phyloP scores from a whole-genome alignment of 2,888 invertebrate species.

The Xanthorhoe spadicearia region DNA sequence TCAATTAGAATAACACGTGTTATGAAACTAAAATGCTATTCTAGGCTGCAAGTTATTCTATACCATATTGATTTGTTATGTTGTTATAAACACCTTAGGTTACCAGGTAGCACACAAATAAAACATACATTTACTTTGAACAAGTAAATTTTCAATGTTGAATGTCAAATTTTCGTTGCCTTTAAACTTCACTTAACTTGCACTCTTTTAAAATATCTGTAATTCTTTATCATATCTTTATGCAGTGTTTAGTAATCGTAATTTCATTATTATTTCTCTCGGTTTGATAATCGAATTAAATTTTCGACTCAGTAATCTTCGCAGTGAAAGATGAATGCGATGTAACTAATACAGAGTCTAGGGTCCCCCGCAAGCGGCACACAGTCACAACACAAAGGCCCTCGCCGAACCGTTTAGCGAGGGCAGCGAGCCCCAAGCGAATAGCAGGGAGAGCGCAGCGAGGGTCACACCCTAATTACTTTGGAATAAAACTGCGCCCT shows the following conservation, averaged over 20 bases:
- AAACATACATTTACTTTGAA: no score
- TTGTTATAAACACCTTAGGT: no score
- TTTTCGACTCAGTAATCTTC: not conserved
- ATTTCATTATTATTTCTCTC: not conserved
- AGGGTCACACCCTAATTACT: conserved; percentile 74
- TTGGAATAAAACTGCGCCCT: conserved; percentile 70
- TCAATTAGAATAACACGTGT: not conserved
- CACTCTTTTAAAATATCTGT: no score
- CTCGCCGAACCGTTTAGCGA: conserved; percentile 37
- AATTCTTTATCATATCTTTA: no score
- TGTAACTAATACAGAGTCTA: not conserved
- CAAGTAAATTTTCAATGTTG: no score
- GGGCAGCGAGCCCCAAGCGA: conserved; percentile 24
- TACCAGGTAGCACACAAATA: no score
- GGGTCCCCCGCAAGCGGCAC: conserved; percentile 18
- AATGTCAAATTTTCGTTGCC: no score
- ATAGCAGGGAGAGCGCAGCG: conserved; percentile 20
- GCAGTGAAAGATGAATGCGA: not conserved
- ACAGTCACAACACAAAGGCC: conserved; percentile 35
- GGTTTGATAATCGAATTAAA: no score
- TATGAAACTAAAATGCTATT: not conserved
- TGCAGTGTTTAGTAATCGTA: not conserved
- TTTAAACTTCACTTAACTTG: no score
- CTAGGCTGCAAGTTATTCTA: not conserved
- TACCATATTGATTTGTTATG: no score